Evolutionary conservation across 1,140 invertebrate species (phyloP).

Genomic region (Proales similis): DNA sequence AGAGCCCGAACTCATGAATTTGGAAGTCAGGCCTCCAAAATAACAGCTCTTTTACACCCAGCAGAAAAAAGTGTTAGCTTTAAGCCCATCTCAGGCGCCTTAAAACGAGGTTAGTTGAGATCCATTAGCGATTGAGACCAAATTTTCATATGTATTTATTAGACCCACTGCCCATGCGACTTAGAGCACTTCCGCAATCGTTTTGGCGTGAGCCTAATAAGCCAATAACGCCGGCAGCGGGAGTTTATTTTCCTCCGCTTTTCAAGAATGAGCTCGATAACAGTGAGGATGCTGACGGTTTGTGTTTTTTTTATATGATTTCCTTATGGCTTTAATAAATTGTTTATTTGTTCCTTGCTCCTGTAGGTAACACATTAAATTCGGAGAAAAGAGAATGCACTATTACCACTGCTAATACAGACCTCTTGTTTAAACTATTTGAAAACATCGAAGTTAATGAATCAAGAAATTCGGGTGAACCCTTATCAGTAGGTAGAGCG

Average conservation of each 20-base stretch:
- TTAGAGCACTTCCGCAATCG: constrained; percentile 56
- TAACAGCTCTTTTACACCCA: too few relatives aligned
- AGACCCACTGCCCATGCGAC: constrained; percentile 57
- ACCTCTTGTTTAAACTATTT: constrained; percentile 56
- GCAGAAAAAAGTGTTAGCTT: too few relatives aligned
- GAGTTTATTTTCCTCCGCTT: constrained; percentile 52
- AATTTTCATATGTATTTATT: constrained; percentile 43
- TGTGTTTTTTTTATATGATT: not conserved
- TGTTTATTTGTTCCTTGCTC: too few relatives aligned
- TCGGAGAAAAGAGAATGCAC: constrained; percentile 43
- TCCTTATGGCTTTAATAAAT: too few relatives aligned
- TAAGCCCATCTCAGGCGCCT: constrained; percentile 13
- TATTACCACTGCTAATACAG: constrained; percentile 54
- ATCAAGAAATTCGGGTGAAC: constrained; percentile 40
- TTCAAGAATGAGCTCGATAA: constrained; percentile 48
- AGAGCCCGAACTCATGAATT: too few relatives aligned
- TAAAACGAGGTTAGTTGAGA: too few relatives aligned
- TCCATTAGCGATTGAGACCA: too few relatives aligned
- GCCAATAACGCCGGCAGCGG: constrained; percentile 52
- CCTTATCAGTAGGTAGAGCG: constrained; percentile 47
- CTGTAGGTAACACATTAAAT: too few relatives aligned
- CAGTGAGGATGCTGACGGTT: constrained; percentile 45
- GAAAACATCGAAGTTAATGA: constrained; percentile 49
- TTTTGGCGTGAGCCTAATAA: constrained; percentile 59
- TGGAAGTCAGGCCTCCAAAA: too few relatives aligned